Evolutionary conservation across 2,888 invertebrate species (phyloP), one percentile per base, ranked within the genome.

Genomic region (Laothoe populi): DNA sequence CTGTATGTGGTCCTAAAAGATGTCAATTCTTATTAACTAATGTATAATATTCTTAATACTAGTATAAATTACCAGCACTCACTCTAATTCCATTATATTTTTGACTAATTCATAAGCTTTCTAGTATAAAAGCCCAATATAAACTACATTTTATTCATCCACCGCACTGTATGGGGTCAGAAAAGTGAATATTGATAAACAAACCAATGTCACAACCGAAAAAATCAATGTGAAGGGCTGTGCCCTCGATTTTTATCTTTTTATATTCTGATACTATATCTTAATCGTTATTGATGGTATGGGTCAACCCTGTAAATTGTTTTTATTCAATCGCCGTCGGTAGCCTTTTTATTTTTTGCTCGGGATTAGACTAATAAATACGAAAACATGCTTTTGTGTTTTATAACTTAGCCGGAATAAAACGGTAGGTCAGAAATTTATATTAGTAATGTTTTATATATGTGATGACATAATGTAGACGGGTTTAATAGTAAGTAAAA

Each of bases 281-380:
- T 53, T 53, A 53, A 53, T 53, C 53, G 35, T 19, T 35, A 53
- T 53, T 53, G 53, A 53, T 53, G 53, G 31, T 19, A 53, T 31
- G 31, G 53, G n/a, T 31, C 31, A 19, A 19, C 31, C 35, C 53
- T 19, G 16, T 16, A 24, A 1, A 46, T 46, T 23, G 11, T 19
- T 31, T 16, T 31, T 16, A 49, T n/a, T 8, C 16, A 31, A 53
- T 35, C 4, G 10, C 19, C 53, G 10, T 11, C 53, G 11, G 53
- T 53, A 53, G 53, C 35, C 53, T 35, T 16, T 35, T n/a, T n/a
- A n/a, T n/a, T n/a, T n/a, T 53, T 53, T 11, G 13, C 4, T 11
- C 16, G 16, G 19, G 11, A 19, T 53, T 4, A n/a, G n/a, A n/a
- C n/a, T n/a, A n/a, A 7, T n/a, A 26, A 46, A 23, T 46, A 46